Percentiles rank a stretch among this genome's conserved stretches.
Evolutionary conservation across 2,797 vertebrate genomes (phyloP).

Genomic region (Meda fulgida): DNA sequence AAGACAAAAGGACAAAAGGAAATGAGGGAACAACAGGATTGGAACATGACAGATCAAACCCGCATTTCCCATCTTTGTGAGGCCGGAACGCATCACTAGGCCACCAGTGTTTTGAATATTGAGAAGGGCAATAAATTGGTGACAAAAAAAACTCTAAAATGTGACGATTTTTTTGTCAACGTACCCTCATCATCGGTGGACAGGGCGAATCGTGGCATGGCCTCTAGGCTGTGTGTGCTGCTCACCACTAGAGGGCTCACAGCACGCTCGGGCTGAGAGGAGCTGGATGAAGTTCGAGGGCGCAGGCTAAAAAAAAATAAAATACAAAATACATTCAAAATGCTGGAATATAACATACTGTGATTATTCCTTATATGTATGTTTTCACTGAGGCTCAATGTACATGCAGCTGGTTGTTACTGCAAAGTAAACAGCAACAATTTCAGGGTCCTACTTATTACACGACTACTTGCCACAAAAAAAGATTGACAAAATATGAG

Average conservation of each 20-base stretch:
- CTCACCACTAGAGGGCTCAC: constrained; percentile 84
- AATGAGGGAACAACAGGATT: background rate
- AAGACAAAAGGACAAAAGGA: background rate
- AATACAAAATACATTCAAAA: background rate
- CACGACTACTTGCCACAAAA: background rate
- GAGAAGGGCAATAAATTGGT: background rate
- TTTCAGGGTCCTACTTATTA: background rate
- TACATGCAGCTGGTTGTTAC: background rate
- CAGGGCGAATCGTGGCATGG: constrained; percentile 94
- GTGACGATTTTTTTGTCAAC: constrained; percentile 1
- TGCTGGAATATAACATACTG: background rate
- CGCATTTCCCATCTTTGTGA: background rate
- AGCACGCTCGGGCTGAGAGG: constrained; percentile 88
- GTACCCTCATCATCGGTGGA: constrained; percentile 93
- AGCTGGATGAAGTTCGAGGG: constrained; percentile 87
- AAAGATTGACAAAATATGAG: background rate
- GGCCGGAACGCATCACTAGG: background rate
- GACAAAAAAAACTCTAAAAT: background rate
- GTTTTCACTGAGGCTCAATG: no score
- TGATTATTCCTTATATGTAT: no score
- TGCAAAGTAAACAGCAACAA: background rate
- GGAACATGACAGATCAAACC: background rate
- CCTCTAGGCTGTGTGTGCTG: constrained; percentile 91
- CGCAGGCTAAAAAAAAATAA: constrained; percentile 76
- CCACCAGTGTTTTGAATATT: background rate